phyloP scores from a whole-genome alignment of 2,797 vertebrate species.

The Gallinago nigripennis region DNA sequence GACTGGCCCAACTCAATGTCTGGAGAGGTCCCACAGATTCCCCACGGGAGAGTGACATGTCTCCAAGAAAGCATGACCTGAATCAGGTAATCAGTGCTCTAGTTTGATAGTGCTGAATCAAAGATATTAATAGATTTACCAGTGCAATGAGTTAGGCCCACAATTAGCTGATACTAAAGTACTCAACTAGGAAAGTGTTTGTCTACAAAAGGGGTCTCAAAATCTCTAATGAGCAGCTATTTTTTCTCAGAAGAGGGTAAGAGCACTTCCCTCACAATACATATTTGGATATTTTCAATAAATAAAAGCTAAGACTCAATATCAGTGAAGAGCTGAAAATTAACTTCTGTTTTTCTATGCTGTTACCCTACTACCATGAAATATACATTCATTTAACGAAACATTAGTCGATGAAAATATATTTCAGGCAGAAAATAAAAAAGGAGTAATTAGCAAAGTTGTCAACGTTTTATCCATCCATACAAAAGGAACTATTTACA shows the following conservation, averaged over 20 bases:
- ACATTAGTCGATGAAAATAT: background rate
- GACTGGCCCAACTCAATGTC: rapidly evolving
- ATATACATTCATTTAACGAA: background rate
- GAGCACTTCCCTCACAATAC: background rate
- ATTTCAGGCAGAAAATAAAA: background rate
- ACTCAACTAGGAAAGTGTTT: background rate
- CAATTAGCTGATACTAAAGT: background rate
- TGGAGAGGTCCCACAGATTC: too few relatives aligned
- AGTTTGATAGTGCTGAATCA: background rate
- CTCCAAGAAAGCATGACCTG: background rate
- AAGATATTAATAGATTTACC: background rate
- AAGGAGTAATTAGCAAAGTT: background rate
- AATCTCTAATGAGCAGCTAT: background rate
- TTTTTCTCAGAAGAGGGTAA: background rate
- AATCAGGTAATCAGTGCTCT: background rate
- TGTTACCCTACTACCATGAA: background rate
- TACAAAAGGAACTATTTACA: slow-evolving; percentile 47
- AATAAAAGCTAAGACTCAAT: background rate
- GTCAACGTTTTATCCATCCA: slow-evolving; percentile 30
- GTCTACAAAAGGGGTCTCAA: background rate
- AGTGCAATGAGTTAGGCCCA: background rate
- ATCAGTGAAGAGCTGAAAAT: background rate
- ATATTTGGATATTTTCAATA: background rate
- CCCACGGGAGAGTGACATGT: background rate
- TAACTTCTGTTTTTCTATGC: background rate